Evolutionary conservation across 2,888 invertebrate species (phyloP).

Genomic region (Hypselothyrea guttata): DNA sequence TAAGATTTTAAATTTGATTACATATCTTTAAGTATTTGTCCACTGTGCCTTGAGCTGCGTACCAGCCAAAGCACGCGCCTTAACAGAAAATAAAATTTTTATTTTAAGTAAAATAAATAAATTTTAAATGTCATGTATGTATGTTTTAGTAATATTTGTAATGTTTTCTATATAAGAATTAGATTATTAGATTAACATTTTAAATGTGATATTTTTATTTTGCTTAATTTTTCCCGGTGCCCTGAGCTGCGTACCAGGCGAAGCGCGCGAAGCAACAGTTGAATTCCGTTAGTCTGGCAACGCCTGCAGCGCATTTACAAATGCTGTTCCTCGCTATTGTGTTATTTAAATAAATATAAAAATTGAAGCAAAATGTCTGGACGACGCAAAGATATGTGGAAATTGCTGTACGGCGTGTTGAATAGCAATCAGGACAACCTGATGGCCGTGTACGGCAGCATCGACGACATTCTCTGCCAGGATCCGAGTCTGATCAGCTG

Average conservation of each 20-base stretch:
- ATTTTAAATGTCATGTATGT: too few species aligned
- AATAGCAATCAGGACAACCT: conserved; percentile 65
- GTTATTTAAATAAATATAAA: conserved; percentile 8
- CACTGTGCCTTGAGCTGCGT: neutral
- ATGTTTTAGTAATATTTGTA: too few species aligned
- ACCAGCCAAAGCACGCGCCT: too few species aligned
- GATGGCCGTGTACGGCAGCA: conserved; percentile 63
- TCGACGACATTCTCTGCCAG: conserved; percentile 77
- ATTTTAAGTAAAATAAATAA: too few species aligned
- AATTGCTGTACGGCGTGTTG: conserved; percentile 76
- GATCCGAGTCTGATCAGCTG: conserved; percentile 77
- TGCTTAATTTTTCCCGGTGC: neutral
- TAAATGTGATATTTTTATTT: too few species aligned
- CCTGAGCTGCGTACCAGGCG: conserved; percentile 1
- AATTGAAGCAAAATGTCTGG: conserved; percentile 61
- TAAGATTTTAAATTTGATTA: too few species aligned
- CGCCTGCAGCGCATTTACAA: conserved; percentile 5
- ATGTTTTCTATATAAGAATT: too few species aligned
- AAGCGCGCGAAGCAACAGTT: conserved; percentile 22
- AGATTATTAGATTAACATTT: too few species aligned
- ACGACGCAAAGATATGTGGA: conserved; percentile 80
- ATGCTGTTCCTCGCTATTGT: conserved; percentile 13
- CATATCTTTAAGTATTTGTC: neutral
- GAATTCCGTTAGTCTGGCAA: conserved; percentile 28
- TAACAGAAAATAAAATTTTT: too few species aligned